Base-by-base conservation (phyloP, 1,140 invertebrate species). In the Caenorhabditis remanei region DNA sequence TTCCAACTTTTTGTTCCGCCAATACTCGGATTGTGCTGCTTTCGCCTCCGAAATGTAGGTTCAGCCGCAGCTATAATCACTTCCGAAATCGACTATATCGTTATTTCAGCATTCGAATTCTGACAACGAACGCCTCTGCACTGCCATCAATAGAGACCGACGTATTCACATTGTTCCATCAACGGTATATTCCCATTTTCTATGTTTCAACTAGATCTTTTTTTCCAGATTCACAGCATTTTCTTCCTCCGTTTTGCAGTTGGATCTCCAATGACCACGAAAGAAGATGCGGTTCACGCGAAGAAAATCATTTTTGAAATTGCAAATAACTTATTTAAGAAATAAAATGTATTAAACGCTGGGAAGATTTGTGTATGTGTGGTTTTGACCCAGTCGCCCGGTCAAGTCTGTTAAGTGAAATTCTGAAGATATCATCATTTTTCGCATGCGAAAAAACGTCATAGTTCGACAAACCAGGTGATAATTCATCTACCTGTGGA, bases 151-250 rank as follows among this genome's bases (percentile, higher is more conserved):
- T 89, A 94, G 95, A 14, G 95, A 95, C 85, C 96, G 96, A 89
- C 94, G 96, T 87, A 95, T 99, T 61, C 97, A 96, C 92, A 94
- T 98, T 90, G 95, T 97, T 0, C 95, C 96, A 2, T 96, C 96
- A 0, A 95, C 94, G 48, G 95, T 95, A 4, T 93, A 8, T 13
- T 53, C 50, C 9, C 9, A 53, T 53, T 16, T 53, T 16, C 50
- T 16, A 4, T n/a, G 0, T 8, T n/a, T n/a, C n/a, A 32, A 32
- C 32, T 32, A 0, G 32, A 58, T 58, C n/a, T 4, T 3, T n/a
- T 21, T 14, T 58, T 21, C 19, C 19, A 58, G 56, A 19, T 58
- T 58, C 56, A 58, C n/a, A 4, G n/a, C n/a, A 21, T n/a, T 21
- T 58, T 58, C 56, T 21, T 58, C n/a, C 56, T 58, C n/a, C 56